Conservation (phyloP, 2,888 invertebrate species). For the Euproctis similis region DNA sequence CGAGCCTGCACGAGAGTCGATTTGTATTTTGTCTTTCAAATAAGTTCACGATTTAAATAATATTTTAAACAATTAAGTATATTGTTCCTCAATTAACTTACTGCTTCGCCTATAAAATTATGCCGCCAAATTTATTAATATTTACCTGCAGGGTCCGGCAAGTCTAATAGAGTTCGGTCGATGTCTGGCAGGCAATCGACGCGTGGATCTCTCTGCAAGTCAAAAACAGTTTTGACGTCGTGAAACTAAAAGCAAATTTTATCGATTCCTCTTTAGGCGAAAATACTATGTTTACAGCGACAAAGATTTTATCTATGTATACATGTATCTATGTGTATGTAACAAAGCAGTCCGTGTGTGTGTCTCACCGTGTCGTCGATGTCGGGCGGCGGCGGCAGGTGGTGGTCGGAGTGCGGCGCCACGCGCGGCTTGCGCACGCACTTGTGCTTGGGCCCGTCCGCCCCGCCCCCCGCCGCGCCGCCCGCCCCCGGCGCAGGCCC, state of each 20-base stretch:
- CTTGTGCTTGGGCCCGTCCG: slow-evolving; percentile 17
- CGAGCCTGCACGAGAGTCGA: no score
- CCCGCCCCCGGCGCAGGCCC: slow-evolving; percentile 6
- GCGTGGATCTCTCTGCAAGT: slow-evolving; percentile 54
- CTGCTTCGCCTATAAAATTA: no score
- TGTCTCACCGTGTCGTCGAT: slow-evolving; percentile 57
- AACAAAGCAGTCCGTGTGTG: slow-evolving; percentile 5
- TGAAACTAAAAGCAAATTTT: not conserved
- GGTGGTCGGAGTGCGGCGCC: slow-evolving; percentile 61
- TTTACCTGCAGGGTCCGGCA: slow-evolving; percentile 54
- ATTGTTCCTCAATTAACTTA: no score
- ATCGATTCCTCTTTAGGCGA: not conserved
- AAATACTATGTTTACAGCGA: not conserved
- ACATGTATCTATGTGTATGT: not conserved
- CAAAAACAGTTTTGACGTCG: not conserved
- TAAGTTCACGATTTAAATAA: no score
- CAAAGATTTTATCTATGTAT: no score
- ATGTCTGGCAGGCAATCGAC: slow-evolving; percentile 56
- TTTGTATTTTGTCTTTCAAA: no score
- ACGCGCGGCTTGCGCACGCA: slow-evolving; percentile 35
- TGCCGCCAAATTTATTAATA: no score
- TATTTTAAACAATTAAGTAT: no score
- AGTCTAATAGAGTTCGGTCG: slow-evolving; percentile 55
- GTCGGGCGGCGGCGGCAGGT: slow-evolving; percentile 69
- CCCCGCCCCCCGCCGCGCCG: slow-evolving; percentile 6